Evolutionary conservation across 2,797 vertebrate species (phyloP).

Genomic region (Ptychadena robeensis): DNA sequence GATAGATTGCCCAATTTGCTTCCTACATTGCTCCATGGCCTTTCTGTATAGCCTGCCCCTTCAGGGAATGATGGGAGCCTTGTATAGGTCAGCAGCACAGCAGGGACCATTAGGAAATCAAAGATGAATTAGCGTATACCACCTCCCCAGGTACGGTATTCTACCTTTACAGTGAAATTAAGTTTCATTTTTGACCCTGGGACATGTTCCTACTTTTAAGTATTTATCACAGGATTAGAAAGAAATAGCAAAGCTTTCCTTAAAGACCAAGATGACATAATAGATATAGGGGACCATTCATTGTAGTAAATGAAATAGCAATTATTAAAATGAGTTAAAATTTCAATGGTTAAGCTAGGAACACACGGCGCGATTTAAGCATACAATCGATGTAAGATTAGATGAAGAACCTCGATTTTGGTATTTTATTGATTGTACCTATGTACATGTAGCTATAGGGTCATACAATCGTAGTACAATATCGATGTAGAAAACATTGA

Average conservation of each 20-base stretch:
- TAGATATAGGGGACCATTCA: not conserved
- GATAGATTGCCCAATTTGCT: conserved; percentile 40
- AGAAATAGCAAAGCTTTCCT: conserved; percentile 9
- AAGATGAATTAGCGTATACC: conserved; percentile 29
- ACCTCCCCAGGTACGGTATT: conserved; percentile 21
- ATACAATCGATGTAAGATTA: too few species aligned
- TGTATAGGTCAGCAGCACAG: conserved; percentile 27
- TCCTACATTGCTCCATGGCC: conserved; percentile 7
- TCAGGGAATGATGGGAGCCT: conserved; percentile 12
- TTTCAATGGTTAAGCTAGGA: too few species aligned
- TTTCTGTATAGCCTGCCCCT: not conserved
- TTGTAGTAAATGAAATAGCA: not conserved
- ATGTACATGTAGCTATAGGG: too few species aligned
- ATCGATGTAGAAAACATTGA: too few species aligned
- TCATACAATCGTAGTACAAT: too few species aligned
- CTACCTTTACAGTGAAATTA: not conserved
- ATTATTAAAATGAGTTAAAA: too few species aligned
- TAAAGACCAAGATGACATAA: not conserved
- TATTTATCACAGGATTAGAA: conserved; percentile 18
- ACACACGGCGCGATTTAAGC: too few species aligned
- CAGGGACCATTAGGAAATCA: conserved; percentile 42
- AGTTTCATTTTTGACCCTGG: conserved; percentile 14
- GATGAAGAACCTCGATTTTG: too few species aligned
- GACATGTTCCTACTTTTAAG: not conserved
- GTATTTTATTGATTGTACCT: too few species aligned